phyloP scores from a whole-genome alignment of 2,113 vertebrate species.

The Colius striatus region DNA sequence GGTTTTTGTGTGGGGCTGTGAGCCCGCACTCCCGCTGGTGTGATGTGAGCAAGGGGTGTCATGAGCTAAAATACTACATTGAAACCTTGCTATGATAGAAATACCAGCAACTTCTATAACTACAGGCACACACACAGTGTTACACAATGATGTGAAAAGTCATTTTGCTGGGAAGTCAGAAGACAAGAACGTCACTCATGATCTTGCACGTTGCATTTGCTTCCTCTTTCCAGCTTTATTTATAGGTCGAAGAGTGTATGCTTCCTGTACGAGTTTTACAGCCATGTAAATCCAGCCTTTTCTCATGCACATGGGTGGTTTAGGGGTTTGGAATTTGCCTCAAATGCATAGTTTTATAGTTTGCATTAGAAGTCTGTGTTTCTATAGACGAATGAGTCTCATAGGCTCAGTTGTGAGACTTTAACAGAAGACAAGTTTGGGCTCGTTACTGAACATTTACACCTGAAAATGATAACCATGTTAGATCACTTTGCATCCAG shows the following conservation, averaged over 20 bases:
- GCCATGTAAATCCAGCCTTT: not conserved
- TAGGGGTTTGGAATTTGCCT: not conserved
- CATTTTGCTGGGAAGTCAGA: not conserved
- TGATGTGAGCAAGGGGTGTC: not conserved
- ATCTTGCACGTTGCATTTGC: not conserved
- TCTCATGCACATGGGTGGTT: not conserved
- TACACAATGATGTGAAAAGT: not conserved
- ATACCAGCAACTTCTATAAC: not conserved
- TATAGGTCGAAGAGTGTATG: not conserved
- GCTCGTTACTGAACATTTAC: not conserved
- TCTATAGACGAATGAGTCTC: not conserved
- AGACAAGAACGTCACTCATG: not conserved
- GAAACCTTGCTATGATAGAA: not conserved
- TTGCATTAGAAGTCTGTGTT: not conserved
- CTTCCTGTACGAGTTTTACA: not conserved
- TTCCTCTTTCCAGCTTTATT: conserved; percentile 13
- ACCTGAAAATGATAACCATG: not conserved
- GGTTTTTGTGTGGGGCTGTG: not conserved
- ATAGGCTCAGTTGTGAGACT: not conserved
- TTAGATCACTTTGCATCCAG: not conserved
- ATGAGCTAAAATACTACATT: not conserved
- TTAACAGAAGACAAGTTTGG: not conserved
- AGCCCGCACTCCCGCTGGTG: rapidly evolving
- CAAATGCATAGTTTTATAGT: not conserved
- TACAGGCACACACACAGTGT: rapidly evolving